These are phyloP conservation scores for Polyodon spathula DNA, from an alignment of 2,113 vertebrate genomes.

Conservation along the genomic window DNA sequence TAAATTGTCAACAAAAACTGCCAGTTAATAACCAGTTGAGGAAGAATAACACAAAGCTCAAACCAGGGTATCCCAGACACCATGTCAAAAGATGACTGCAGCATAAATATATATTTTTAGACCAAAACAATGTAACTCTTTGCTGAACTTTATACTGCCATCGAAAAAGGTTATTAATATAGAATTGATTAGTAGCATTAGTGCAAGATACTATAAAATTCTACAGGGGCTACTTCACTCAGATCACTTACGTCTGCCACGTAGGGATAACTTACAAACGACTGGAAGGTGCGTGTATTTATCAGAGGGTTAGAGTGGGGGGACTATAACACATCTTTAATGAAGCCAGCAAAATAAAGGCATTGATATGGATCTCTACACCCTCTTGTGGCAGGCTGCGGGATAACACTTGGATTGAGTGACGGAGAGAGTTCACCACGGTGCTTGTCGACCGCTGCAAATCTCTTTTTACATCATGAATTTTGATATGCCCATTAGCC, in stretches of 20 bases:
- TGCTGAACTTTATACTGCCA: too few species aligned
- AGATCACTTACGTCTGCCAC: constrained; percentile 4
- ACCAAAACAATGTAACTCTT: too few species aligned
- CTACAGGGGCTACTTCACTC: not conserved
- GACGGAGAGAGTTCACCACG: constrained; percentile 34
- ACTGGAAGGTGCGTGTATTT: constrained; percentile 2
- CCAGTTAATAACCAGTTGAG: too few species aligned
- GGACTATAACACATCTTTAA: constrained; percentile 6
- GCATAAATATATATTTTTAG: too few species aligned
- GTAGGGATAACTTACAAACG: not conserved
- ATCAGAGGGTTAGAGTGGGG: not conserved
- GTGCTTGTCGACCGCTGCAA: constrained; percentile 37
- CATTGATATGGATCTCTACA: constrained; percentile 20
- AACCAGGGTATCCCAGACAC: too few species aligned
- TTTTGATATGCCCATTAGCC: constrained; percentile 66
- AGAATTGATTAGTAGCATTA: too few species aligned
- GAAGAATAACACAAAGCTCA: too few species aligned
- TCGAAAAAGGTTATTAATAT: too few species aligned
- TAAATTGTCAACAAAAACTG: too few species aligned
- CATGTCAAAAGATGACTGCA: too few species aligned
- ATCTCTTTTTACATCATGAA: constrained; percentile 65
- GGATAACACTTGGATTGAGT: constrained; percentile 27
- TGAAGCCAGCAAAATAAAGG: not conserved
- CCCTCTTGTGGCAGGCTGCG: constrained; percentile 45
- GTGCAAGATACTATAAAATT: not conserved